Evolutionary conservation across 2,888 invertebrate genomes (phyloP).

Genomic region (Eremobia ochroleuca): DNA sequence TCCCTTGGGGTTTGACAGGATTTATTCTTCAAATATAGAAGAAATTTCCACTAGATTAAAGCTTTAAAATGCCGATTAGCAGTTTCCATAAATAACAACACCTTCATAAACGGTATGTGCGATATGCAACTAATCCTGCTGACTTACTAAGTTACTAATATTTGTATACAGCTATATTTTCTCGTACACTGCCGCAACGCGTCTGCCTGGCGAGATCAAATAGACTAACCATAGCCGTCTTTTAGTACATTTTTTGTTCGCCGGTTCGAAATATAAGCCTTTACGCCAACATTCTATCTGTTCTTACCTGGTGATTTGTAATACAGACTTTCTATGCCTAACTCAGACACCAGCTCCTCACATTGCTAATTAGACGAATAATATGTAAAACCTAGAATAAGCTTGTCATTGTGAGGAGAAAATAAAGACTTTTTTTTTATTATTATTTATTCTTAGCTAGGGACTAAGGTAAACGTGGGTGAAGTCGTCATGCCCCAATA

Average conservation of each 20-base stretch:
- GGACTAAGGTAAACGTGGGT: no score
- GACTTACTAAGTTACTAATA: not conserved
- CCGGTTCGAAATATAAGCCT: constrained; percentile 1
- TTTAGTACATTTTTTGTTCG: constrained; percentile 21
- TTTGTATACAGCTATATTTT: constrained; percentile 8
- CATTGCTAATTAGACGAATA: no score
- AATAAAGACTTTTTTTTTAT: no score
- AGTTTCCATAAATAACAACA: not conserved
- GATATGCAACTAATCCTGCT: not conserved
- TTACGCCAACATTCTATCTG: not conserved
- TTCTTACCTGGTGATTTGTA: no score
- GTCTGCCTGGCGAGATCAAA: constrained; percentile 19
- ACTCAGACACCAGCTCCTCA: no score
- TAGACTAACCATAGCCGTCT: constrained; percentile 12
- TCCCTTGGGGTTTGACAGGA: not conserved
- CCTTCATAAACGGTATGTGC: not conserved
- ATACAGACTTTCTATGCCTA: no score
- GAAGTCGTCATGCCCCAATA: no score
- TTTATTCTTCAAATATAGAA: not conserved
- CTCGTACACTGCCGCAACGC: not conserved
- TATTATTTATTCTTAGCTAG: no score
- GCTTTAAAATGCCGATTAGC: not conserved
- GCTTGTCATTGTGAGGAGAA: no score
- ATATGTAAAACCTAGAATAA: no score
- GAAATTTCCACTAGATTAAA: not conserved